Evolutionary conservation across 2,797 vertebrate species (phyloP).

Genomic region (Rhynchotus rufescens): DNA sequence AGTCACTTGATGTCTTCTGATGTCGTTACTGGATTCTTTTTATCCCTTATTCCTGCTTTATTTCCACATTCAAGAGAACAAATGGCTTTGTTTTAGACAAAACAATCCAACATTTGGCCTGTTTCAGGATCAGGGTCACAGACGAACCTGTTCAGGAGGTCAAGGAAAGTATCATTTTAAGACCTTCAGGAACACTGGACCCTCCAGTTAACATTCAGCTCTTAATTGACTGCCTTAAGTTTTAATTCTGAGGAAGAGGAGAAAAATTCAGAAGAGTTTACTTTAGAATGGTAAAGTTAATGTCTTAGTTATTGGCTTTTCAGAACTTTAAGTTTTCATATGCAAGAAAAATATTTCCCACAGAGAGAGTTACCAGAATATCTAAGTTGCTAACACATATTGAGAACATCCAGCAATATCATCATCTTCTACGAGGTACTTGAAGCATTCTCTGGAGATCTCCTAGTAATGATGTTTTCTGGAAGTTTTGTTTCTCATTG

Average conservation of each 20-base stretch:
- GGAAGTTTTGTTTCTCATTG: neutral
- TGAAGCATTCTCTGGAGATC: neutral
- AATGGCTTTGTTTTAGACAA: neutral
- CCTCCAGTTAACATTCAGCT: neutral
- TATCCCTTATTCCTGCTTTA: neutral
- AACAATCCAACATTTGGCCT: neutral
- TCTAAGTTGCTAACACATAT: neutral
- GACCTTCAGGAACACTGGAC: neutral
- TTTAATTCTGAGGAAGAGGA: neutral
- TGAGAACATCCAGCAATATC: neutral
- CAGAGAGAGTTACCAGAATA: neutral
- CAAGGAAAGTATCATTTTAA: neutral
- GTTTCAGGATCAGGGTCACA: neutral
- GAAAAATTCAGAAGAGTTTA: neutral
- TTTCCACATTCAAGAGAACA: neutral
- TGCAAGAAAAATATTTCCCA: neutral
- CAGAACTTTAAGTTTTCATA: neutral
- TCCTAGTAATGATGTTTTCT: neutral
- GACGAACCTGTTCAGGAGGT: neutral
- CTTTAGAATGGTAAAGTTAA: neutral
- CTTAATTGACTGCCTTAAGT: neutral
- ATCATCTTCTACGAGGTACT: neutral
- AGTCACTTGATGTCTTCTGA: neutral
- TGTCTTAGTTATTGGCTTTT: neutral
- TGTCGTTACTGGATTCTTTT: neutral